phyloP scores from a whole-genome alignment of 2,797 vertebrate genomes.

The Podargus strigoides region DNA sequence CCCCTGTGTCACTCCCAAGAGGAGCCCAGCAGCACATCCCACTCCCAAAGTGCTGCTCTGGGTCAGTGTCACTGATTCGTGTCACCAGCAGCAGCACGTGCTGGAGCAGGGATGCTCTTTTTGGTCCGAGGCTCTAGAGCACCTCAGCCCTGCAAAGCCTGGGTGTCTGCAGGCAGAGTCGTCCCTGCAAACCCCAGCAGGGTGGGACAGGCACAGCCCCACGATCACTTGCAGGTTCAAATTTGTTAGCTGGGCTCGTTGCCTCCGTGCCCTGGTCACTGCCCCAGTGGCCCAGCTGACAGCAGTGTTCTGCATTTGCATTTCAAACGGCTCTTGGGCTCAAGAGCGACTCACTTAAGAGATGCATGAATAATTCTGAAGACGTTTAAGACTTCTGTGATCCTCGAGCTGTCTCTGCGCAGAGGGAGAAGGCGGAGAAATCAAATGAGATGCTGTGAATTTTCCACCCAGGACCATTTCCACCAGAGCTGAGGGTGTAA shows the following conservation, averaged over 20 bases:
- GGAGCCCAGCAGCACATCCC: neutral
- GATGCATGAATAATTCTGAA: neutral
- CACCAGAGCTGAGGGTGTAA: accelerated
- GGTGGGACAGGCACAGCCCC: accelerated
- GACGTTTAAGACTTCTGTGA: neutral
- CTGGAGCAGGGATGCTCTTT: neutral
- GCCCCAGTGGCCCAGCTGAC: neutral
- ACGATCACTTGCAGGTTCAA: neutral
- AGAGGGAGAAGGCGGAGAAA: neutral
- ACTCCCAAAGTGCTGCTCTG: neutral
- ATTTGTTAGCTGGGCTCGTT: neutral
- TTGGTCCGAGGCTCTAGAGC: neutral
- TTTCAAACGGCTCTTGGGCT: neutral
- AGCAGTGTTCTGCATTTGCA: neutral
- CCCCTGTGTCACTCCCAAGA: neutral
- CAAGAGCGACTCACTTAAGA: neutral
- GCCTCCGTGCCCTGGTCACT: neutral
- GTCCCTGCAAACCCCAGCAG: neutral
- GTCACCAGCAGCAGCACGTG: accelerated
- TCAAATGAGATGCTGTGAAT: neutral
- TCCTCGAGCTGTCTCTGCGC: neutral
- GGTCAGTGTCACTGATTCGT: no score
- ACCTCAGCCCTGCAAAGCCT: accelerated
- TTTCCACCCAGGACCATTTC: neutral
- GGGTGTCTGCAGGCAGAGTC: neutral